Conservation (phyloP, 2,888 invertebrate genomes). For the Xiphydria camelus region DNA sequence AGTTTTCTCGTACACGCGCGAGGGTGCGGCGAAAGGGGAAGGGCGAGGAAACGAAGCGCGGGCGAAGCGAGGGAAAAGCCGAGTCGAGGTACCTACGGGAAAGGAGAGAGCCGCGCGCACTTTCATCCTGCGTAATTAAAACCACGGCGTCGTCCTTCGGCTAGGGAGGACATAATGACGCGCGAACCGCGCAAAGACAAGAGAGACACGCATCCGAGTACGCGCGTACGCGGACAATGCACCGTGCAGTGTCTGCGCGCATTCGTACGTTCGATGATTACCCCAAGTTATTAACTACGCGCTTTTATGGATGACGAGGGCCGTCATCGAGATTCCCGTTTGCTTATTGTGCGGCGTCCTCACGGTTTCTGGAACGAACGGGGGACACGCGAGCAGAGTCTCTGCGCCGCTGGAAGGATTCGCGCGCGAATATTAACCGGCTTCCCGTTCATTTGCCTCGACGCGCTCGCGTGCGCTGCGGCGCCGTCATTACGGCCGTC, state of each 20-base stretch:
- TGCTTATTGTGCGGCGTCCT: not conserved
- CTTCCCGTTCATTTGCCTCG: no score
- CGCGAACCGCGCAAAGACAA: conserved; percentile 35
- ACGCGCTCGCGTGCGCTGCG: no score
- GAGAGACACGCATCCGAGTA: conserved; percentile 24
- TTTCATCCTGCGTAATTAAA: conserved; percentile 56
- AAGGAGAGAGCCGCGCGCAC: conserved; percentile 40
- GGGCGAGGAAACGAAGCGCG: conserved; percentile 15
- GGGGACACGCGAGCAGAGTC: no score
- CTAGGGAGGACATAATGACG: conserved; percentile 30
- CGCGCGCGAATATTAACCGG: no score
- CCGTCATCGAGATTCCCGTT: conserved; percentile 15
- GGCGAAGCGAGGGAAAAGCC: conserved; percentile 10
- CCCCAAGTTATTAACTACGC: conserved; percentile 44
- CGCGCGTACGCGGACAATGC: conserved; percentile 20
- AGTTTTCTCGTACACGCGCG: conserved; percentile 16
- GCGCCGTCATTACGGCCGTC: no score
- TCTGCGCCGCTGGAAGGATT: no score
- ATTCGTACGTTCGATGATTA: conserved; percentile 43
- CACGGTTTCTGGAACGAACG: not conserved
- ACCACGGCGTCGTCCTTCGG: conserved; percentile 46
- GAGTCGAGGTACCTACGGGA: no score
- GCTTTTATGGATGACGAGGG: conserved; percentile 36
- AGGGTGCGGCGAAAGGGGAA: conserved; percentile 14
- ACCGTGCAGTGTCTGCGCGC: conserved; percentile 5